phyloP scores from a whole-genome alignment of 2,113 vertebrate genomes.

The Leiothrix lutea region DNA sequence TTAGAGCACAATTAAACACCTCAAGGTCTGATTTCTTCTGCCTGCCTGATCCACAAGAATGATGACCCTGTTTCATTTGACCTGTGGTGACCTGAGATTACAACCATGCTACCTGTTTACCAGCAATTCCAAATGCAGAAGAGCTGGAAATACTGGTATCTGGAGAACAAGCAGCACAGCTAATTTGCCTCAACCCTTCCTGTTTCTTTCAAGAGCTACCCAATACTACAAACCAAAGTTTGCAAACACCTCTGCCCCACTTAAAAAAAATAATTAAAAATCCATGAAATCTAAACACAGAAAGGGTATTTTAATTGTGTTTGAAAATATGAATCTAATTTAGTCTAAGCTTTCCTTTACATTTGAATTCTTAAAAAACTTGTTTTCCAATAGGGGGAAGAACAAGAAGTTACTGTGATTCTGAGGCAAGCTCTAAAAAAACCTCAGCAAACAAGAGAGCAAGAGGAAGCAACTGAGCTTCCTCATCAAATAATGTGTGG shows the following conservation, averaged over 20 bases:
- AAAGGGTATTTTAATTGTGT: neutral
- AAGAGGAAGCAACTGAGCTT: neutral
- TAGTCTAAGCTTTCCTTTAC: neutral
- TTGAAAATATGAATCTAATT: neutral
- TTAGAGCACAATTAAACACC: neutral
- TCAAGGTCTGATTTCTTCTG: neutral
- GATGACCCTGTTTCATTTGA: neutral
- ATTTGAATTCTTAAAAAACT: neutral
- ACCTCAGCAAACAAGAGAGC: neutral
- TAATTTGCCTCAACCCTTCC: neutral
- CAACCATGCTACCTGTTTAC: neutral
- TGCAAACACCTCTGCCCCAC: neutral
- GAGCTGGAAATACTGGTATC: slow-evolving; percentile 20
- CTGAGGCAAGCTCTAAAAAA: neutral
- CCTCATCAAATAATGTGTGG: neutral
- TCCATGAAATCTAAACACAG: neutral
- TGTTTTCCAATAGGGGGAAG: neutral
- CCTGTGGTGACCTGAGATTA: neutral
- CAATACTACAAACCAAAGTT: neutral
- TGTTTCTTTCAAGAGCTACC: neutral
- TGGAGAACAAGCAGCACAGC: neutral
- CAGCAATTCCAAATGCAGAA: neutral
- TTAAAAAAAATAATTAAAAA: neutral
- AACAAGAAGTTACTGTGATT: neutral
- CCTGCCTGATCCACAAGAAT: neutral